These are phyloP conservation scores for Ips typographus DNA, from an alignment of 1,140 invertebrate species.

Conservation along the genomic window DNA sequence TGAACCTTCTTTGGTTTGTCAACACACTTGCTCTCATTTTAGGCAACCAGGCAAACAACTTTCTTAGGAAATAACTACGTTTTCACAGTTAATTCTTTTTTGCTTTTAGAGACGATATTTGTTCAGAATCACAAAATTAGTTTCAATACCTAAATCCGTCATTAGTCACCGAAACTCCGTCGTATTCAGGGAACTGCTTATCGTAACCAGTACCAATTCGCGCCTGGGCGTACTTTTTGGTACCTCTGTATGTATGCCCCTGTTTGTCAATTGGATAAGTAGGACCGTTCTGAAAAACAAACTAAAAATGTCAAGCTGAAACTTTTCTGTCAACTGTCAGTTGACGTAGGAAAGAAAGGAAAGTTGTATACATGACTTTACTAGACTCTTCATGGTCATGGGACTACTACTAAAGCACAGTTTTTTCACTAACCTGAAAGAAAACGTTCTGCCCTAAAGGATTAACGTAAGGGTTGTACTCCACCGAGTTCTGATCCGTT, in stretches of 20 bases:
- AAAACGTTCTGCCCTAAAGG: slow-evolving; percentile 41
- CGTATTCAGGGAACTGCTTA: slow-evolving; percentile 63
- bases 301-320: not conserved
- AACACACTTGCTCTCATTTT: too few species aligned
- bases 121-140: too few species aligned
- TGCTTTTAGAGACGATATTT: too few species aligned
- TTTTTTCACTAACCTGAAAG: not conserved
- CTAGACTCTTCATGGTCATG: too few species aligned
- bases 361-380: too few species aligned
- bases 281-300: slow-evolving; percentile 45
- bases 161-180: slow-evolving; percentile 68
- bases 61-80: too few species aligned
- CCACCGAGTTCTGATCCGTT: slow-evolving; percentile 34
- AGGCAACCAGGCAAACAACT: too few species aligned
- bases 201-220: slow-evolving; percentile 59
- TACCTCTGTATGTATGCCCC: slow-evolving; percentile 47
- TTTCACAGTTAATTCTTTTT: too few species aligned
- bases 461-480: slow-evolving; percentile 36
- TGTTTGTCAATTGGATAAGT: slow-evolving; percentile 50
- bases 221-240: slow-evolving; percentile 18
- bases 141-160: slow-evolving; percentile 63
- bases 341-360: too few species aligned
- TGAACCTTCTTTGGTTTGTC: too few species aligned
- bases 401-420: too few species aligned
- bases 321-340: too few species aligned